Conservation (phyloP, 2,888 invertebrate genomes). For the Amblyjoppa fuscipennis region DNA sequence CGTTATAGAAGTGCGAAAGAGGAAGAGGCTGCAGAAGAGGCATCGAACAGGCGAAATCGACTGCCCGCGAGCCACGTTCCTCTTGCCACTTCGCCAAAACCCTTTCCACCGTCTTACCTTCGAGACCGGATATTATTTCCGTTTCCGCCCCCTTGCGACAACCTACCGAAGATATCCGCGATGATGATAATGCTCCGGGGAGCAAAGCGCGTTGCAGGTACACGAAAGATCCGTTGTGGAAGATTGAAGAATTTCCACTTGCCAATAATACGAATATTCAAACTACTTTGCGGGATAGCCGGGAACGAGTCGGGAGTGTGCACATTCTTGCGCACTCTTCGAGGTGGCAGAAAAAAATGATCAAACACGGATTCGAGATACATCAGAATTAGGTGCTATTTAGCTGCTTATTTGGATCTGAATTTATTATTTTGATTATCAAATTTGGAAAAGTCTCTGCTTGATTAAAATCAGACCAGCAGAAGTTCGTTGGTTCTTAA, state of each 20-base stretch:
- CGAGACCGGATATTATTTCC: slow-evolving; percentile 64
- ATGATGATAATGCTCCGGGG: slow-evolving; percentile 13
- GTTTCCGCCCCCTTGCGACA: slow-evolving; percentile 16
- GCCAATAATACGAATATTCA: neutral
- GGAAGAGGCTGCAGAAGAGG: neutral
- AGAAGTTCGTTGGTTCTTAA: too few relatives aligned
- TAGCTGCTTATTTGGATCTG: too few relatives aligned
- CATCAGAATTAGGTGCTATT: too few relatives aligned
- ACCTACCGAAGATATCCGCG: slow-evolving; percentile 34
- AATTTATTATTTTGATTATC: too few relatives aligned
- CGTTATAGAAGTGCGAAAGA: slow-evolving; percentile 24
- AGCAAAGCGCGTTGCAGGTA: neutral
- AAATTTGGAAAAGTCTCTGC: too few relatives aligned
- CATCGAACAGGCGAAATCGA: slow-evolving; percentile 57
- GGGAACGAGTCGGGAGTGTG: too few relatives aligned
- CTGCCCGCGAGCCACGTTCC: slow-evolving; percentile 50
- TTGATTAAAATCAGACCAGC: too few relatives aligned
- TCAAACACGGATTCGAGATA: too few relatives aligned
- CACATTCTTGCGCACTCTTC: too few relatives aligned
- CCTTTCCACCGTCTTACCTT: slow-evolving; percentile 18
- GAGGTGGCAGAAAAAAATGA: too few relatives aligned
- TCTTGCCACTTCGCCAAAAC: slow-evolving; percentile 11
- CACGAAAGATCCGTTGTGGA: neutral
- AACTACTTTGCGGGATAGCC: neutral
- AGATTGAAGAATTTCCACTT: neutral